Conservation (phyloP, 2,113 vertebrate species). For the Columba janthina region DNA sequence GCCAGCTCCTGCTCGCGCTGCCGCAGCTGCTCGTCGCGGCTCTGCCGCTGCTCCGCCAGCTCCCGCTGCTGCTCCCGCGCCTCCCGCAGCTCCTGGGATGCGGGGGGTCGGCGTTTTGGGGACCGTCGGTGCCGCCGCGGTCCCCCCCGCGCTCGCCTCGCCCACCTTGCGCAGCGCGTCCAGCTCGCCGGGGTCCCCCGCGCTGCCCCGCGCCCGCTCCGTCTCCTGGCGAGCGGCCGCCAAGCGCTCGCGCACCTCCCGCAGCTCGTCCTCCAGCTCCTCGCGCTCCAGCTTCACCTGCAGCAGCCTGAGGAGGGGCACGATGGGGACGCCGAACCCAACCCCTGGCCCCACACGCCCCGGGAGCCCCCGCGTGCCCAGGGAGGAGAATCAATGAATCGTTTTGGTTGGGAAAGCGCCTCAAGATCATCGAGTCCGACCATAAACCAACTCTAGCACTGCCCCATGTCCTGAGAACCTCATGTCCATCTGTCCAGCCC, state of each 20-base stretch:
- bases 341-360: no score
- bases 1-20: slow-evolving; percentile 85
- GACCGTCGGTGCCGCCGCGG: accelerated
- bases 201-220: slow-evolving; percentile 44
- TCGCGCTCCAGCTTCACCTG: slow-evolving; percentile 91
- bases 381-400: no score
- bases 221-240: slow-evolving; percentile 76
- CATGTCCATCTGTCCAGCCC: no score
- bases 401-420: no score
- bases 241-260: slow-evolving; percentile 82
- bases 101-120: background rate
- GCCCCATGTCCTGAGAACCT: no score
- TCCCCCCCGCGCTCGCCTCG: background rate
- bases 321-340: no score
- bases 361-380: no score
- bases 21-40: slow-evolving; percentile 68
- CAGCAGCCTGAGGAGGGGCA: slow-evolving; percentile 77
- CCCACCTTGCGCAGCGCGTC: slow-evolving; percentile 74
- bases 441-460: no score
- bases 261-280: slow-evolving; percentile 90
- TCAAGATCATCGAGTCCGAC: no score
- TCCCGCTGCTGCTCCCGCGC: slow-evolving; percentile 73
- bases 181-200: slow-evolving; percentile 64
- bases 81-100: slow-evolving; percentile 77
- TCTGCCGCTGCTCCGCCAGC: slow-evolving; percentile 69